A percentile compares a stretch with the other conserved stretches of the same genome.
These are phyloP conservation scores for Catocala nupta DNA, from an alignment of 2,888 invertebrate genomes.

Conservation along the genomic window DNA sequence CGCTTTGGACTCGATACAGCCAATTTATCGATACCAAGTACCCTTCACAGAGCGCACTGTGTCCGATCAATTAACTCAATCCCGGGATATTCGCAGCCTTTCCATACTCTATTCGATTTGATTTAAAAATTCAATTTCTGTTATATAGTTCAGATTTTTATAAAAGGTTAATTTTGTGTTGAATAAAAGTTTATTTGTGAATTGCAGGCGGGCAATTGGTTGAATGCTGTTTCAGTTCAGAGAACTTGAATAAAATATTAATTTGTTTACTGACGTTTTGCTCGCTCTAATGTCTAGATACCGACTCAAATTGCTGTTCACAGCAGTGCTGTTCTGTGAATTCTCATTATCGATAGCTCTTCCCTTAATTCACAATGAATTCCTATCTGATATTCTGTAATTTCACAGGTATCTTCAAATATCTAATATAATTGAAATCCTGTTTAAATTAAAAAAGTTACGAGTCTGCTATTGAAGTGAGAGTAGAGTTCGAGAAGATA, in stretches of 20 bases:
- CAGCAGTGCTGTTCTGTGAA: too few relatives aligned
- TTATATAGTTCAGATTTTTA: constrained; percentile 29
- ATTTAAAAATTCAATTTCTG: constrained; percentile 48
- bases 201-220: constrained; percentile 2
- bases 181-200: constrained; percentile 15
- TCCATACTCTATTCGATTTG: constrained; percentile 41
- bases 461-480: too few relatives aligned
- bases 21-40: constrained; percentile 50
- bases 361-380: too few relatives aligned
- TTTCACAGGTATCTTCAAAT: too few relatives aligned
- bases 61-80: constrained; percentile 56
- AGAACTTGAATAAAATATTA: neutral
- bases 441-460: too few relatives aligned
- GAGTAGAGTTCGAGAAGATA: too few relatives aligned
- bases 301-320: too few relatives aligned
- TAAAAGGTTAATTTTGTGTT: constrained; percentile 31
- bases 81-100: constrained; percentile 42
- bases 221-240: neutral
- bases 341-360: too few relatives aligned
- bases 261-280: neutral
- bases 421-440: too few relatives aligned
- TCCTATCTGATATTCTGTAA: too few relatives aligned
- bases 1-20: constrained; percentile 49
- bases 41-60: constrained; percentile 48
- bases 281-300: neutral